phyloP scores from a whole-genome alignment of 2,797 vertebrate genomes.

The Esox masquinongy region DNA sequence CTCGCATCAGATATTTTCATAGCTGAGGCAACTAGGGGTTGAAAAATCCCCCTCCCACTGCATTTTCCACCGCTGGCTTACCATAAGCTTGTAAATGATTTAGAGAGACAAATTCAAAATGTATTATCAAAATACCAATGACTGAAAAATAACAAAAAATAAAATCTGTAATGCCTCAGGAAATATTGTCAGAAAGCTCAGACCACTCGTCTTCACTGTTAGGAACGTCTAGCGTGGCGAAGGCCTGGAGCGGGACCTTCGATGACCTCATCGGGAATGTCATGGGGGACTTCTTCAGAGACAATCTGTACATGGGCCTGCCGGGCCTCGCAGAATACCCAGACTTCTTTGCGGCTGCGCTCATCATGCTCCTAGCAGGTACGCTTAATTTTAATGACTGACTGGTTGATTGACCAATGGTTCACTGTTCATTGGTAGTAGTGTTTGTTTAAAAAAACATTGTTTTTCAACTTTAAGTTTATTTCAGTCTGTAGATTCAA shows the following conservation, averaged over 20 bases:
- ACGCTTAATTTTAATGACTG: conserved; percentile 28
- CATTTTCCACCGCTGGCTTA: too few species aligned
- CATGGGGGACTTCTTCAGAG: conserved; percentile 72
- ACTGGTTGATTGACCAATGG: neutral
- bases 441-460: too few species aligned
- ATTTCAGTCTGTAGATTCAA: too few species aligned
- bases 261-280: conserved; percentile 81
- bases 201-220: conserved; percentile 16
- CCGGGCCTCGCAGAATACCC: conserved; percentile 82
- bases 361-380: conserved; percentile 85
- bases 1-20: too few species aligned
- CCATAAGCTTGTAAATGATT: too few species aligned
- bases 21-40: too few species aligned
- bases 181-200: neutral
- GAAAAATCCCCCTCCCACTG: too few species aligned
- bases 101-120: too few species aligned
- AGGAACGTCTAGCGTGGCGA: conserved; percentile 87
- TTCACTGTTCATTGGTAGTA: neutral
- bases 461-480: too few species aligned
- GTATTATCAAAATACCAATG: too few species aligned
- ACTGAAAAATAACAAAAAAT: too few species aligned
- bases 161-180: too few species aligned
- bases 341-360: conserved; percentile 81
- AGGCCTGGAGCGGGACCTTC: conserved; percentile 87
- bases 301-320: conserved; percentile 65